These are phyloP conservation scores for Falco naumanni DNA, from an alignment of 2,797 vertebrate genomes.

Conservation along the genomic window DNA sequence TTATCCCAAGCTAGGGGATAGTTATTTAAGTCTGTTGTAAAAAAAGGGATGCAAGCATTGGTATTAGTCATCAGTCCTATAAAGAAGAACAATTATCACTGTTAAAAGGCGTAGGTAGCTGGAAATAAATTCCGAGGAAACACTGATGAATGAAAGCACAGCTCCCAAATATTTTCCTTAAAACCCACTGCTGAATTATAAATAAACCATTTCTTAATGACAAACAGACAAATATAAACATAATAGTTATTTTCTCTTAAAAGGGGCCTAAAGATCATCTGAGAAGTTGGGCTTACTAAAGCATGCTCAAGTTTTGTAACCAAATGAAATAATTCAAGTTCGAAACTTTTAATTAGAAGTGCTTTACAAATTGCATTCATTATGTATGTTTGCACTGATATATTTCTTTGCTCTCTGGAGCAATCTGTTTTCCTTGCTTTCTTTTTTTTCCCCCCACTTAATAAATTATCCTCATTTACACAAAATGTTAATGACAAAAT, in stretches of 20 bases:
- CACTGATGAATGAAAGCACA: background rate
- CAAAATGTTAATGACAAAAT: conserved; percentile 37
- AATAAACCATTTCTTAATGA: conserved; percentile 50
- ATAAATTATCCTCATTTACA: conserved; percentile 59
- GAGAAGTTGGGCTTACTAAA: conserved; percentile 1
- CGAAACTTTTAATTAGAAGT: conserved; percentile 59
- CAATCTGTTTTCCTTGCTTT: conserved; percentile 58
- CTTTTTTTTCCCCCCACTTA: conserved; percentile 31
- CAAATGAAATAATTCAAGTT: conserved; percentile 23
- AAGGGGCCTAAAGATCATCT: background rate
- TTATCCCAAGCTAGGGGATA: background rate
- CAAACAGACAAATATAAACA: conserved; percentile 18
- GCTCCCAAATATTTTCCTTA: background rate
- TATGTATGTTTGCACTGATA: conserved; percentile 61
- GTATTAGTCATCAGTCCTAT: conserved; percentile 21
- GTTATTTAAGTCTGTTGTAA: background rate
- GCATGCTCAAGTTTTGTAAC: background rate
- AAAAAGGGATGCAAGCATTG: background rate
- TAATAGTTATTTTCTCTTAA: background rate
- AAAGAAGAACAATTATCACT: background rate
- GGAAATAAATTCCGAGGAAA: conserved; percentile 39
- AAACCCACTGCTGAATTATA: background rate
- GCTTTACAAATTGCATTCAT: conserved; percentile 63
- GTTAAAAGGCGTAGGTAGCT: background rate
- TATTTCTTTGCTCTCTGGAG: conserved; percentile 55